Base-by-base conservation (phyloP, 2,797 vertebrate genomes). In the Echiichthys vipera region DNA sequence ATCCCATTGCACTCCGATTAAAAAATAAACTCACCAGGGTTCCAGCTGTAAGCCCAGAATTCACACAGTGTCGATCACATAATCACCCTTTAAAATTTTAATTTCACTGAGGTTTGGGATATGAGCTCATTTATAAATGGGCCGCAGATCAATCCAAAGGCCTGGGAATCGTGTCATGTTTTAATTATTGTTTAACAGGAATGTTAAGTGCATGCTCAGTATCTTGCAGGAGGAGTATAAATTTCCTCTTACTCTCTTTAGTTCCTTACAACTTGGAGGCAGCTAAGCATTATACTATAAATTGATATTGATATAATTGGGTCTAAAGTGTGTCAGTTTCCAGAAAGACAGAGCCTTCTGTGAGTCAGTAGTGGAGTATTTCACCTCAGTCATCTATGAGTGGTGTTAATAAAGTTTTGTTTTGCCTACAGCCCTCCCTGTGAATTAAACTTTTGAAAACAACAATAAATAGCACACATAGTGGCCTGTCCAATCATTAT, bases 121-220 rank as follows among this genome's bases (percentile, higher is more conserved):
- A 55, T 73, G 80, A 85, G 71, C 77, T 86, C 71, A 89, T 89
- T 91, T 81, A 56, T 66, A 86, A 86, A 80, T 71, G 85, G 71
- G 74, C 71, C 37, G n/a, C 61, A 78, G 79, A 84, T 84, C 81
- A 87, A 84, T 87, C 75, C 25, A 18, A 81, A 77, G 67, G 66
- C 73, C 67, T 49, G 71, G 73, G 73, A 87, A 76, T 79, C 24
- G 18, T 72, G 71, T 75, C 80, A 76, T 84, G 80, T 84, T 91
- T 88, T 88, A 91, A 89, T 90, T 84, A 87, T 85, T 53, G 22
- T 88, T 84, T 74, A 88, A 84, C 72, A 81, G 75, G 25, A 80
- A 66, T 68, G 61, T 84, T 81, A 72, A 72, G 54, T 68, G 63
- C 56, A 59, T 12, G 22, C 57, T 84, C 42, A 14, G 51, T 75